Conservation (phyloP, 2,888 invertebrate genomes). For the Xylocampa areola region DNA sequence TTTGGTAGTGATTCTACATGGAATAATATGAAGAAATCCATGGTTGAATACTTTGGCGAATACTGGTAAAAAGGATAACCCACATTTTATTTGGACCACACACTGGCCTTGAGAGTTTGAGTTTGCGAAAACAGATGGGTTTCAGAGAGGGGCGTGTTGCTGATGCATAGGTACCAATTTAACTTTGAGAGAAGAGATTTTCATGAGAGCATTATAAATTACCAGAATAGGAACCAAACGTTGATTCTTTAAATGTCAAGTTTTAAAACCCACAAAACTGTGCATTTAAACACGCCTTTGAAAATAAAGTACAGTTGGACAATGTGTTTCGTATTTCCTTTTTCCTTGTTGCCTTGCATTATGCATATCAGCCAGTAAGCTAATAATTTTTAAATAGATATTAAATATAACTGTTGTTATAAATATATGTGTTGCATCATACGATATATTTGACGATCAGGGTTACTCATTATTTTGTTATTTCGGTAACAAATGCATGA, state of each 20-base stretch:
- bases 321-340: no score
- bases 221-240: no score
- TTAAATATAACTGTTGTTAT: conserved; percentile 14
- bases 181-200: no score
- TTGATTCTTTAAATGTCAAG: no score
- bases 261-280: no score
- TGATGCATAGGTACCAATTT: no score
- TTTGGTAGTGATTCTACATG: neutral
- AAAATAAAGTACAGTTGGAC: no score
- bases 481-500: conserved; percentile 29
- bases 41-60: neutral
- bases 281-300: no score
- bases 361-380: neutral
- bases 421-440: conserved; percentile 25
- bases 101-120: no score
- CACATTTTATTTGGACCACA: neutral
- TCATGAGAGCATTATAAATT: no score
- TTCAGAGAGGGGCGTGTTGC: no score
- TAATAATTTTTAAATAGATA: conserved; percentile 12
- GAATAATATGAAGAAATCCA: neutral
- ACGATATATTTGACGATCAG: conserved; percentile 23
- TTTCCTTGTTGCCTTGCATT: neutral
- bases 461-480: conserved; percentile 34
- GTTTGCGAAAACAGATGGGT: neutral
- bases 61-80: neutral